phyloP scores from a whole-genome alignment of 2,888 invertebrate species.

The Drosophila pegasa region DNA sequence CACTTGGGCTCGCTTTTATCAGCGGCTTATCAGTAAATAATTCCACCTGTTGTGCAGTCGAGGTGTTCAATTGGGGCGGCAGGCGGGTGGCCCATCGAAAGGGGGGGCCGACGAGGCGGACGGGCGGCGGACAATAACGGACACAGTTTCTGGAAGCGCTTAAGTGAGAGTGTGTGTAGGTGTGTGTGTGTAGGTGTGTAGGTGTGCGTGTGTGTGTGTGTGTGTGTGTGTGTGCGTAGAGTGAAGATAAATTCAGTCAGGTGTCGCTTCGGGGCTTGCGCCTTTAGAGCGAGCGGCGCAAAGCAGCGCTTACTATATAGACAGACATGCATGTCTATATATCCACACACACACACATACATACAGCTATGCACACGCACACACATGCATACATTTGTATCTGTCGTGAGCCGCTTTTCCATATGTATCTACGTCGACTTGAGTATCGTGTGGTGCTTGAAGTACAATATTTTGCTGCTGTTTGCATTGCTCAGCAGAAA shows the following conservation, averaged over 20 bases:
- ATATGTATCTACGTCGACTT: constrained; percentile 29
- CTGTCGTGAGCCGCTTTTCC: constrained; percentile 62
- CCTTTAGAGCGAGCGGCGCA: constrained; percentile 20
- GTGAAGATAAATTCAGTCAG: constrained; percentile 66
- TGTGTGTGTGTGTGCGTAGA: constrained; percentile 26
- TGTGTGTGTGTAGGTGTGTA: constrained; percentile 41
- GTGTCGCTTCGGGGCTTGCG: constrained; percentile 49
- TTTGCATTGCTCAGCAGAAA: constrained; percentile 64
- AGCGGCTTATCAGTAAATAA: constrained; percentile 80
- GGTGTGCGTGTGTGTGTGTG: constrained; percentile 25
- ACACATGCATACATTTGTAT: constrained; percentile 55
- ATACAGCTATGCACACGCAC: background rate
- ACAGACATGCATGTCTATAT: background rate
- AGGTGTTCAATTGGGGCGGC: background rate
- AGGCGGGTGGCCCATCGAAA: background rate
- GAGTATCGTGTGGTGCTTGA: constrained; percentile 29
- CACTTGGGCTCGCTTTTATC: constrained; percentile 64
- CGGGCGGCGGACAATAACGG: background rate
- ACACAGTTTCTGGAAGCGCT: constrained; percentile 9
- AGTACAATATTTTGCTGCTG: constrained; percentile 29
- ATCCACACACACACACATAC: background rate
- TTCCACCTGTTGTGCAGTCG: constrained; percentile 74
- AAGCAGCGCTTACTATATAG: constrained; percentile 66
- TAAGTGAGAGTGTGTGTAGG: too few relatives aligned
- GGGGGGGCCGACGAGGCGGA: background rate